These are phyloP conservation scores for Brienomyrus brachyistius DNA, from an alignment of 2,113 vertebrate species.

Conservation along the genomic window DNA sequence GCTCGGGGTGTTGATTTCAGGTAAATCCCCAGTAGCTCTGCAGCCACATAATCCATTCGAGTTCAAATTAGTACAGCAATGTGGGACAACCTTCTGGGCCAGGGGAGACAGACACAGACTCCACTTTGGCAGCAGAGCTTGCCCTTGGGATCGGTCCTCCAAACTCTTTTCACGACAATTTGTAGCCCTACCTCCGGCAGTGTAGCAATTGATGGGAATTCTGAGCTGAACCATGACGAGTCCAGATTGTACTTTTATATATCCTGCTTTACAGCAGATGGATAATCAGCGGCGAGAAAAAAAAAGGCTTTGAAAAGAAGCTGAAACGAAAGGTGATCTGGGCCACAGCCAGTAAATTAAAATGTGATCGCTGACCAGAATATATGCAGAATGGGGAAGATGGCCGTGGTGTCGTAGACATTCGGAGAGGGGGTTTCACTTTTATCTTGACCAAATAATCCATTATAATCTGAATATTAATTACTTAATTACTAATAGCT, in stretches of 20 bases:
- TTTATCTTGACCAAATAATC: neutral
- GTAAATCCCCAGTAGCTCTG: neutral
- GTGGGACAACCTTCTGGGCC: neutral
- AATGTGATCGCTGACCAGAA: slow-evolving; percentile 2
- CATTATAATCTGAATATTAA: neutral
- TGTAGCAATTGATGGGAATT: neutral
- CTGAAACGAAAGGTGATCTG: neutral
- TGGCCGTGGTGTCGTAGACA: neutral
- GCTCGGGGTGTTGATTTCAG: neutral
- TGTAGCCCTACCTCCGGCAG: neutral
- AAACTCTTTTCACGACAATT: neutral
- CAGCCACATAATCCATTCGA: neutral
- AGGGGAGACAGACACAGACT: neutral
- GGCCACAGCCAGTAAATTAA: neutral
- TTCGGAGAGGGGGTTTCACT: neutral
- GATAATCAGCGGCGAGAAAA: neutral
- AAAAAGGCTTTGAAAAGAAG: neutral
- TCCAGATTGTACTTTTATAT: slow-evolving; percentile 3
- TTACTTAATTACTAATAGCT: neutral
- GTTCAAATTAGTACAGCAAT: neutral
- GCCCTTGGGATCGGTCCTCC: neutral
- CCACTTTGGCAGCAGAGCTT: neutral
- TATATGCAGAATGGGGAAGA: neutral
- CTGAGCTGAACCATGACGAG: slow-evolving; percentile 11
- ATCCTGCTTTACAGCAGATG: neutral